These are phyloP conservation scores for Tychaedon coryphoeus DNA, from an alignment of 2,113 vertebrate species.

Conservation along the genomic window DNA sequence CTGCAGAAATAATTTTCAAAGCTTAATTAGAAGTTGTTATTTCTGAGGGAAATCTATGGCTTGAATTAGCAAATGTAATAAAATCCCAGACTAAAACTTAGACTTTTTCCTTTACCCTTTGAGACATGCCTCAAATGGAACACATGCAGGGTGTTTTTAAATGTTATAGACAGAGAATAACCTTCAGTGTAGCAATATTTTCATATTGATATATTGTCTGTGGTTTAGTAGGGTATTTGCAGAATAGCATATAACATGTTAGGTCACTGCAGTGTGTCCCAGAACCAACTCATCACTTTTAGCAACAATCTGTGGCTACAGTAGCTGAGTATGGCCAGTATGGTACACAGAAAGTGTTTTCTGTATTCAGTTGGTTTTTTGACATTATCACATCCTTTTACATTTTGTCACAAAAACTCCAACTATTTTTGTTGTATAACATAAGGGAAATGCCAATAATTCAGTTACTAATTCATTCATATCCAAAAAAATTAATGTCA, in stretches of 20 bases:
- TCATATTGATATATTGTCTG: not conserved
- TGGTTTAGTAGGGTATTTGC: not conserved
- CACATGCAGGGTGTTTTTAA: not conserved
- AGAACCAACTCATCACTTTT: not conserved
- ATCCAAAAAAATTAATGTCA: not conserved
- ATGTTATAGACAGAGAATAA: not conserved
- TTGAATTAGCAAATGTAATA: not conserved
- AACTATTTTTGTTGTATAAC: not conserved
- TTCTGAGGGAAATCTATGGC: not conserved
- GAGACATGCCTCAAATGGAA: not conserved
- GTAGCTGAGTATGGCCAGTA: not conserved
- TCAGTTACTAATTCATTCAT: not conserved
- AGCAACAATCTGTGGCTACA: not conserved
- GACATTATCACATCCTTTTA: not conserved
- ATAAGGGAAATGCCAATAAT: not conserved
- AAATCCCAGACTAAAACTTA: not conserved
- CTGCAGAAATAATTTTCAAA: not conserved
- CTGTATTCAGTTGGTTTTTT: not conserved
- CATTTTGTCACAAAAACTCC: not conserved
- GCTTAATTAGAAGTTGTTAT: not conserved
- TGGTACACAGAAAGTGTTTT: not conserved
- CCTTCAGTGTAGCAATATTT: not conserved
- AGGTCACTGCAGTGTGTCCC: not conserved
- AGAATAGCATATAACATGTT: not conserved
- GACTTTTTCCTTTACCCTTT: not conserved